Base-by-base conservation (phyloP, 2,888 invertebrate species). In the Thecophora atra region DNA sequence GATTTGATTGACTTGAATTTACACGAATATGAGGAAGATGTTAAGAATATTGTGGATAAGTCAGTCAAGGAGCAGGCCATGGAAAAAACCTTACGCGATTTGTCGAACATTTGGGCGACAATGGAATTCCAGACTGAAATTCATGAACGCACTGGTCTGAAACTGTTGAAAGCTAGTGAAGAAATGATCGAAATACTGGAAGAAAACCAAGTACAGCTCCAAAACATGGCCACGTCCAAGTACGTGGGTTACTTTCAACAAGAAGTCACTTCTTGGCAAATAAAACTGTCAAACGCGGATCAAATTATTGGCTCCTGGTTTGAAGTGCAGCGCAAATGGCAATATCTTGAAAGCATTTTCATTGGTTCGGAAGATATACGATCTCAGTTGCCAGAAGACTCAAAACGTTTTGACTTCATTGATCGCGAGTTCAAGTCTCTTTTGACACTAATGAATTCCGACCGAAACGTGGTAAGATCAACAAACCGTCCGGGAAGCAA, bases 51-150 rank as follows among this genome's bases (percentile, higher is more conserved):
- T 78, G 98, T 98, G 0, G 98, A 98, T 82, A 97, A 97, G 85
- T 95, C 97, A 0, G 96, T 97, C 0, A 98, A 98, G 84, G 98
- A 98, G 88, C 93, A 94, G 90, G 93, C 92, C n/a, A 98, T 98
- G 96, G 98, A 98, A 83, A 97, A 97, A 85, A 91, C 93, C 0
- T 88, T 98, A 11, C 92, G 92, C 78, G 98, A 98, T 84, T 88
- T 98, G 79, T 91, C 93, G 74, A 88, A 88, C 5, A 94, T 92
- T 0, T 98, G 98, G 97, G 88, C 91, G 0, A 85, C 87, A 3
- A 91, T 96, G 91, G 94, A 94, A 83, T 97, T 98, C 78, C 91
- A 91, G 56, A 91, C 92, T 72, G 91, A 92, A 68, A 80, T 88
- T 11, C 97, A 98, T 81, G 93, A 94, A n/a, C 89, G 97, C 76